These are phyloP conservation scores for Lagodon rhomboides DNA, from an alignment of 2,797 vertebrate genomes.

Conservation along the genomic window DNA sequence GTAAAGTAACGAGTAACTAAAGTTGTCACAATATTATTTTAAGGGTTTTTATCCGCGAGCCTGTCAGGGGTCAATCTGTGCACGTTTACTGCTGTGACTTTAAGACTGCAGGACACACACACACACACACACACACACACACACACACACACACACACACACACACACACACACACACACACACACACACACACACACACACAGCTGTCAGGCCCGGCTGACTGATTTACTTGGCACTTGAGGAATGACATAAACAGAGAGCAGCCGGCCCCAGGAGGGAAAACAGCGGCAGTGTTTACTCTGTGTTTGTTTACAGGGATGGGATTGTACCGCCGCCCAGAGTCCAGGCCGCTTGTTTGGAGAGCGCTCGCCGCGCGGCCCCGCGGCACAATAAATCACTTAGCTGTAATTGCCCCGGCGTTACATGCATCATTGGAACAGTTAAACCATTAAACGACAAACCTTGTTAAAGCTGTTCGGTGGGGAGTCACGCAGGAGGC, in stretches of 20 bases:
- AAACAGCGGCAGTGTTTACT: constrained; percentile 76
- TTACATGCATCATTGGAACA: constrained; percentile 85
- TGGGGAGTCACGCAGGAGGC: constrained; percentile 52
- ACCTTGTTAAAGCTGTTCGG: constrained; percentile 76
- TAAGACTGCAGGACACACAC: background rate
- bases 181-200: constrained; percentile 16
- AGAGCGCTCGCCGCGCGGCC: constrained; percentile 37
- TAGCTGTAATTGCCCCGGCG: constrained; percentile 77
- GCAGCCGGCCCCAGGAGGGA: constrained; percentile 69
- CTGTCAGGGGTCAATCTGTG: no score
- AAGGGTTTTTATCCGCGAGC: no score
- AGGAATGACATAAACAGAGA: constrained; percentile 84
- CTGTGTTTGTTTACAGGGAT: constrained; percentile 84
- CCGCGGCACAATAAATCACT: constrained; percentile 83
- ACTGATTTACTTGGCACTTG: constrained; percentile 89
- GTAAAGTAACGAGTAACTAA: no score
- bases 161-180: constrained; percentile 3
- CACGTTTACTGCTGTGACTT: no score
- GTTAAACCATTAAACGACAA: constrained; percentile 85
- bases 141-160: constrained; percentile 9
- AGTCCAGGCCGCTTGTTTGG: constrained; percentile 36
- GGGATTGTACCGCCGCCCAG: constrained; percentile 69
- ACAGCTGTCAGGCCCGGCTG: constrained; percentile 82
- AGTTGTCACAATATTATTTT: no score
- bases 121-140: background rate